Percentiles rank a stretch among this genome's conserved stretches.
These are phyloP conservation scores for Lepidotrigona ventralis DNA, from an alignment of 1,140 invertebrate genomes.

Conservation along the genomic window DNA sequence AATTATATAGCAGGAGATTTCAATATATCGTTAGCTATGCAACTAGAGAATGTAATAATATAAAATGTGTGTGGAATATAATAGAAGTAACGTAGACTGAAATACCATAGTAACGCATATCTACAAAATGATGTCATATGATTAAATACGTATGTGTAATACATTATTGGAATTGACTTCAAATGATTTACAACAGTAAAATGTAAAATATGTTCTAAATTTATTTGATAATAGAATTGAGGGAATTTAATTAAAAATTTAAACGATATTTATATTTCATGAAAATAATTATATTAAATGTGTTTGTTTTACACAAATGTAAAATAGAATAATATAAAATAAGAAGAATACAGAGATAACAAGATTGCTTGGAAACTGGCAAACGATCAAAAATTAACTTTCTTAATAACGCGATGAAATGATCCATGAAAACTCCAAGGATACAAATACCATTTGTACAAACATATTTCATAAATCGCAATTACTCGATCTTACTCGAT, in stretches of 20 bases:
- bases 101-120: neutral
- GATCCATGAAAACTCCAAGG: neutral
- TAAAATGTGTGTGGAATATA: neutral
- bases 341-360: neutral
- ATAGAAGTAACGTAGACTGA: neutral
- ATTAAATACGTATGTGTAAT: neutral
- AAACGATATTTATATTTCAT: neutral
- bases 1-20: neutral
- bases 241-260: neutral
- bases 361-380: neutral
- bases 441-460: conserved; percentile 6
- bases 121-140: neutral
- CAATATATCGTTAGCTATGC: neutral
- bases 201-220: neutral
- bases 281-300: too few species aligned
- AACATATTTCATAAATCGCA: conserved; percentile 12
- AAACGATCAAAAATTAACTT: neutral
- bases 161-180: neutral
- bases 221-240: neutral
- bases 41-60: neutral
- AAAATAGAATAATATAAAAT: too few species aligned
- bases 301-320: too few species aligned
- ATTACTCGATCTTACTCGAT: conserved; percentile 8
- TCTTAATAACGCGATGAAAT: neutral
- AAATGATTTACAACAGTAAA: neutral